phyloP scores from a whole-genome alignment of 2,888 invertebrate species.

The Macroteleia sp. region DNA sequence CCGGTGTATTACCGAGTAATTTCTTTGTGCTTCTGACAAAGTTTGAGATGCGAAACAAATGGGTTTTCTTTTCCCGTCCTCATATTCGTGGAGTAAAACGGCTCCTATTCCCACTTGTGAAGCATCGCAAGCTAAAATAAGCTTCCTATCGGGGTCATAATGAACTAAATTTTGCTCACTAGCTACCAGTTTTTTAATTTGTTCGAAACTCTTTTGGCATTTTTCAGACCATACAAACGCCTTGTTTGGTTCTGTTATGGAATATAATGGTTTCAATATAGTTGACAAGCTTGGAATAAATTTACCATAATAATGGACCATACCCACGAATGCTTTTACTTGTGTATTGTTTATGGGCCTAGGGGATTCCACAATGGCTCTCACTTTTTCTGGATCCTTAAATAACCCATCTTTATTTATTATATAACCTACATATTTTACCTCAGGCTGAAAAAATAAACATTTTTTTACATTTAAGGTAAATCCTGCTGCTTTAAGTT shows the following conservation, averaged over 20 bases:
- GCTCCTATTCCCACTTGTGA: constrained; percentile 70
- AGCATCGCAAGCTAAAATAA: constrained; percentile 54
- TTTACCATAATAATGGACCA: constrained; percentile 41
- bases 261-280: constrained; percentile 17
- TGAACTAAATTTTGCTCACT: constrained; percentile 32
- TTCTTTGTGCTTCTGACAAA: too few species aligned
- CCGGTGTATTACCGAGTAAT: too few species aligned
- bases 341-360: constrained; percentile 12
- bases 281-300: constrained; percentile 18
- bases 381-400: constrained; percentile 43
- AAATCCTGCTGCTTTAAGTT: constrained; percentile 68
- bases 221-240: constrained; percentile 9
- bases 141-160: constrained; percentile 41
- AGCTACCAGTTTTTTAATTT: constrained; percentile 10
- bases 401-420: constrained; percentile 58
- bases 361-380: constrained; percentile 37
- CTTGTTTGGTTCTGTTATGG: neutral
- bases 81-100: constrained; percentile 68
- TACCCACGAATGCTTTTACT: constrained; percentile 30
- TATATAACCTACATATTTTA: constrained; percentile 73
- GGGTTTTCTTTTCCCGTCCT: constrained; percentile 69
- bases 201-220: constrained; percentile 12
- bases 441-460: constrained; percentile 71
- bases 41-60: too few species aligned
- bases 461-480: constrained; percentile 73